phyloP scores from a whole-genome alignment of 2,888 invertebrate species.

The Camponotus fellah region DNA sequence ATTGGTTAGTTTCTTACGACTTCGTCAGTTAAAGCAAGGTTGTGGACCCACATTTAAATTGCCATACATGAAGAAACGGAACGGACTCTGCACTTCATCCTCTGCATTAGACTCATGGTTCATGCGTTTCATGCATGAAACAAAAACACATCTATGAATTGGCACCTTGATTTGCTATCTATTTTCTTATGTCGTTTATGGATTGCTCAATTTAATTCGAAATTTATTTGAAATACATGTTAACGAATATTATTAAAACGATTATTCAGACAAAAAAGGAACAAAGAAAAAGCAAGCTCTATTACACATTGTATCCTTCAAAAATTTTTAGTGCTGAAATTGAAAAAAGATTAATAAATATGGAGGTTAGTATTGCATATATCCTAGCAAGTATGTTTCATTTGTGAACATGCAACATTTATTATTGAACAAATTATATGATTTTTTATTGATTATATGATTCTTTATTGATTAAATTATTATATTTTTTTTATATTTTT shows the following conservation, averaged over 20 bases:
- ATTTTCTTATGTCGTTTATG: no score
- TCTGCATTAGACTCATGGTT: no score
- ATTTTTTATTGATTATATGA: background rate
- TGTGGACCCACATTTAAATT: no score
- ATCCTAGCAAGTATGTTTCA: background rate
- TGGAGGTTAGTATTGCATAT: constrained; percentile 88
- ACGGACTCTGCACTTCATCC: no score
- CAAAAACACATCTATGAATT: no score
- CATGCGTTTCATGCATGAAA: no score
- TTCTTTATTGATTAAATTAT: background rate
- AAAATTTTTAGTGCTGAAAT: constrained; percentile 91
- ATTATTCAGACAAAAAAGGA: constrained; percentile 70
- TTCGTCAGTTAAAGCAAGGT: no score
- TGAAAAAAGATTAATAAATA: constrained; percentile 88
- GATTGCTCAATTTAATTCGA: no score
- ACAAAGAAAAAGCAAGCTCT: constrained; percentile 89
- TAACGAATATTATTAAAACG: constrained; percentile 40
- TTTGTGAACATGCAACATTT: background rate
- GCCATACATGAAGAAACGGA: no score
- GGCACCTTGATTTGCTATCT: no score
- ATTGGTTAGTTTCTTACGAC: no score
- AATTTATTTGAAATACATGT: constrained; percentile 65
- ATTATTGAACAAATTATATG: background rate
- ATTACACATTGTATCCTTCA: constrained; percentile 92
- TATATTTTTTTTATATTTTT: no score